These are phyloP conservation scores for Corynorhinus townsendii DNA, from an alignment of 2,113 vertebrate genomes.

Conservation along the genomic window DNA sequence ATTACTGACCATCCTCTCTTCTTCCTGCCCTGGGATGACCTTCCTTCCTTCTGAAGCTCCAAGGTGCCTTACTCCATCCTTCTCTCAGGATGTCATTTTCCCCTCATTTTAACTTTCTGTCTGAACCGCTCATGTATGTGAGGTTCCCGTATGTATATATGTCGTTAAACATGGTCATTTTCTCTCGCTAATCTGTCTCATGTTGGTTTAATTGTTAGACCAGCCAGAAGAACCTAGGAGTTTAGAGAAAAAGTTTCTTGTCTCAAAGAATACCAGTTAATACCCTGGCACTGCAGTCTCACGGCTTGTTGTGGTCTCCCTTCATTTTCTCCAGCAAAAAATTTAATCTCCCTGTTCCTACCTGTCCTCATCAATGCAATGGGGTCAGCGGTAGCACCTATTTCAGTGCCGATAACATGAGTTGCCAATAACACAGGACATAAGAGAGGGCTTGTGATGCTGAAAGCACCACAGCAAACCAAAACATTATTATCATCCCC, in stretches of 20 bases:
- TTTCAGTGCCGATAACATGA: too few relatives aligned
- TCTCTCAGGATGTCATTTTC: background rate
- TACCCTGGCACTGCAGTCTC: background rate
- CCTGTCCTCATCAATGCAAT: background rate
- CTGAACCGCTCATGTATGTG: background rate
- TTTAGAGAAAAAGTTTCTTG: background rate
- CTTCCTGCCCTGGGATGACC: background rate
- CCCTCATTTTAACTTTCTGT: background rate
- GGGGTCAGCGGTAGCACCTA: background rate
- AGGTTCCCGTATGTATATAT: background rate
- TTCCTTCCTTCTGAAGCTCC: background rate
- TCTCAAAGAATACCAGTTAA: background rate
- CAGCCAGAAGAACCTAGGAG: background rate
- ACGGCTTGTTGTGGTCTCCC: background rate
- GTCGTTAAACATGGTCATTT: background rate
- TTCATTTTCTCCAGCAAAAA: background rate
- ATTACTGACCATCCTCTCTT: background rate
- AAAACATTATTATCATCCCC: background rate
- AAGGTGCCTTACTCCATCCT: background rate
- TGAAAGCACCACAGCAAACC: background rate
- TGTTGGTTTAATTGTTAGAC: background rate
- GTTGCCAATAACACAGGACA: background rate
- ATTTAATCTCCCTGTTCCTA: background rate
- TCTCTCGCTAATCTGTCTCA: background rate
- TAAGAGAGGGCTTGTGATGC: background rate